Base-by-base conservation (phyloP, 2,797 vertebrate genomes). In the Mus caroli region DNA sequence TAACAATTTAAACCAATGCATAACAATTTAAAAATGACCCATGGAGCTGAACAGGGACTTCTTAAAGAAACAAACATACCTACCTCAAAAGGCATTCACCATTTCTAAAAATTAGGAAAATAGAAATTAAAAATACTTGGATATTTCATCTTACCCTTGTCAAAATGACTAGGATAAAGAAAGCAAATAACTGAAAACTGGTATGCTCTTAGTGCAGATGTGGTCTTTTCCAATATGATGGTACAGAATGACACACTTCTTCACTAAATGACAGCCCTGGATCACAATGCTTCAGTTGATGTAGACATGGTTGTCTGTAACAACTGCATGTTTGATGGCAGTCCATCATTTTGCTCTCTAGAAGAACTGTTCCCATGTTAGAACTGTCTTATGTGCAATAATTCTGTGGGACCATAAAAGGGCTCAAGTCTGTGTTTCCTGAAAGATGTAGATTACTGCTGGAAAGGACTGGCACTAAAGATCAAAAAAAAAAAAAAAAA, bases 161-260 rank as follows among this genome's bases (percentile, higher is more conserved):
- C 26, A 46, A 17, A 64, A 62, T 43, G 4, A 20, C 26, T 43
- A 46, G 43, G 82, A 84, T 62, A 24, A 84, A 62, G 58, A 46
- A 46, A 62, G 20, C 9, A 43, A 60, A 31, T 19, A 14, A 62
- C 58, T 20, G 85, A 94, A 64, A 90, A 86, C 79, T 0, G 89
- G 91, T 80, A 69, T 83, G 80, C 34, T 96, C 67, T 97, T 97
- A 98, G 94, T 98, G 99, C 98, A 99, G 97, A 97, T 99, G 98
- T 78, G 99, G 98, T 98, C 99, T 99, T 98, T 99, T 99, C 99
- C 99, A 99, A 54, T 99, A 99, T 87, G 99, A 99, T 7, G 99
- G 99, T 92, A 99, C 99, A 79, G 99, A 99, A 96, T 99, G 99
- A 97, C 99, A 99, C 31, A 99, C 99, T 98, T 99, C 99, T 98